Conservation (phyloP, 2,113 vertebrate species). For the Callipepla californica region DNA sequence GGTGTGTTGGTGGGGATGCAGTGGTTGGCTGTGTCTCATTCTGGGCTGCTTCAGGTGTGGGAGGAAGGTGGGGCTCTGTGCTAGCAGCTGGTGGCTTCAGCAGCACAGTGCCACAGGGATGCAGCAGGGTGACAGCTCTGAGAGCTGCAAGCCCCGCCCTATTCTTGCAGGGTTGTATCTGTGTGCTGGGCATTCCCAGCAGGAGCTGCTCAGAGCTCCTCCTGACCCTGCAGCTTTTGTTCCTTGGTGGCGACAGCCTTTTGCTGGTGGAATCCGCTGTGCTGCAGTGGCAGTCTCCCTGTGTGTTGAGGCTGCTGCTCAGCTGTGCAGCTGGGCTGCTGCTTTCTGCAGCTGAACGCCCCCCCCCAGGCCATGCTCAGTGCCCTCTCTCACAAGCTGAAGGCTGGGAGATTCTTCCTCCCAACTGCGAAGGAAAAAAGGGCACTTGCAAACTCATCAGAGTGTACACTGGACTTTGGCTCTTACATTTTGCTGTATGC, state of each 20-base stretch:
- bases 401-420: neutral
- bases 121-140: neutral
- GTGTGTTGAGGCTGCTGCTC: accelerated
- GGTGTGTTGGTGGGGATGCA: neutral
- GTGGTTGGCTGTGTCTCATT: neutral
- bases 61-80: neutral
- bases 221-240: accelerated
- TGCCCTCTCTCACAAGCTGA: accelerated
- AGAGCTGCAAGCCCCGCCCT: neutral
- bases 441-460: accelerated
- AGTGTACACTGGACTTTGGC: neutral
- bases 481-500: neutral
- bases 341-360: neutral
- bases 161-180: neutral
- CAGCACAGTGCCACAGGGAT: neutral
- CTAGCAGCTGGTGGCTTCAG: neutral
- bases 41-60: neutral
- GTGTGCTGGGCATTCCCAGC: accelerated
- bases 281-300: neutral
- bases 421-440: accelerated
- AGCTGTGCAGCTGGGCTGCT: neutral
- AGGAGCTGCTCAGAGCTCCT: neutral
- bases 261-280: accelerated
- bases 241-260: neutral
- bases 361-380: accelerated